These are phyloP conservation scores for Cristatella mucedo DNA, from an alignment of 2,888 invertebrate genomes.

Conservation along the genomic window DNA sequence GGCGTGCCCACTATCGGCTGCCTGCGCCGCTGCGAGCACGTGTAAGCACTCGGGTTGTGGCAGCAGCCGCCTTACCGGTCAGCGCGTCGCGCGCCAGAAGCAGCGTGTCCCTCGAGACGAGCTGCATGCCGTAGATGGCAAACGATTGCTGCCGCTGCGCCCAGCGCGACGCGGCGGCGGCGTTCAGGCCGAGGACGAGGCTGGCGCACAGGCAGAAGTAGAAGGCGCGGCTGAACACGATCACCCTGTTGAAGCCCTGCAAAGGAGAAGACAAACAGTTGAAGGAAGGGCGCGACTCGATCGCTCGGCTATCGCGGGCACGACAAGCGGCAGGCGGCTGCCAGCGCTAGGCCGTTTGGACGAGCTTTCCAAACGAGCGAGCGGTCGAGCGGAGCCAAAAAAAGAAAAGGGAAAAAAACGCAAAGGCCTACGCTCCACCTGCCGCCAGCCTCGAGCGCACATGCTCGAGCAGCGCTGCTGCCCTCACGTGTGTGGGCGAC, in stretches of 20 bases:
- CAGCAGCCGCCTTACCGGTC: slow-evolving; percentile 42
- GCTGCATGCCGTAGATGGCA: slow-evolving; percentile 38
- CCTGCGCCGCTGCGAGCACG: too few relatives aligned
- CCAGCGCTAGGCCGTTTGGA: too few relatives aligned
- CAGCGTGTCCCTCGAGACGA: slow-evolving; percentile 50
- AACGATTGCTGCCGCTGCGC: slow-evolving; percentile 20
- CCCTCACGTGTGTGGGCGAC: slow-evolving; percentile 72
- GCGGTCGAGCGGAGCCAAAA: too few relatives aligned
- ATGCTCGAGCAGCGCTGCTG: neutral
- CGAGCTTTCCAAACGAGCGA: too few relatives aligned
- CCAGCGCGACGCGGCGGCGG: slow-evolving; percentile 16
- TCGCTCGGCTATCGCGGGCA: too few relatives aligned
- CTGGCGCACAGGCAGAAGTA: slow-evolving; percentile 70
- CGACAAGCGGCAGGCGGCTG: too few relatives aligned
- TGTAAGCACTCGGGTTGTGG: too few relatives aligned
- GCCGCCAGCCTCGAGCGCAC: too few relatives aligned
- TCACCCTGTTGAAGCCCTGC: slow-evolving; percentile 75
- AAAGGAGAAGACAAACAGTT: too few relatives aligned
- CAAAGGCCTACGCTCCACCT: neutral
- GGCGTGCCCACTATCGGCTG: too few relatives aligned
- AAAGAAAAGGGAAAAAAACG: too few relatives aligned
- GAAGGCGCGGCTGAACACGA: slow-evolving; percentile 78
- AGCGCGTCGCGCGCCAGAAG: slow-evolving; percentile 55
- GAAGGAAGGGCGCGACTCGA: too few relatives aligned
- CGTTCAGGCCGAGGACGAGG: slow-evolving; percentile 38